Percentiles rank a stretch among this genome's conserved stretches.
Evolutionary conservation across 2,113 vertebrate genomes (phyloP).

Genomic region (Varanus salvator): DNA sequence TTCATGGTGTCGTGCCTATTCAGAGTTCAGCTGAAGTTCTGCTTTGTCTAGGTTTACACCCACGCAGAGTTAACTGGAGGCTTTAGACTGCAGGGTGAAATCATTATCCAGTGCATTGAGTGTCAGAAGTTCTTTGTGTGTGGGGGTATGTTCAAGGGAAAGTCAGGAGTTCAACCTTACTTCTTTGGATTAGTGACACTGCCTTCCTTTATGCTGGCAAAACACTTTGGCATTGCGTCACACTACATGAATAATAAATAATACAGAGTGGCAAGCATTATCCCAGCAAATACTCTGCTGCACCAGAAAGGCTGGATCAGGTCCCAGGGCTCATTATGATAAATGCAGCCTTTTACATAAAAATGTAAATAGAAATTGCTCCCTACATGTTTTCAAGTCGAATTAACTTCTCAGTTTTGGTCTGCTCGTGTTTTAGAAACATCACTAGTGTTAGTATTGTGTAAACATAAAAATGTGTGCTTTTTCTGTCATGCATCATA

Average conservation of each 20-base stretch:
- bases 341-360: not conserved
- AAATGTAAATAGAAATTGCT: not conserved
- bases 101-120: not conserved
- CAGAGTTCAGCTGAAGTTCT: not conserved
- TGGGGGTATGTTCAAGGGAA: not conserved
- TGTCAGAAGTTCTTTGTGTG: not conserved
- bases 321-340: not conserved
- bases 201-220: not conserved
- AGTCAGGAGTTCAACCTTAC: not conserved
- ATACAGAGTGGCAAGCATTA: not conserved
- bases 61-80: not conserved
- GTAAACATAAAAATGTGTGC: not conserved
- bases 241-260: conserved; percentile 4
- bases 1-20: not conserved
- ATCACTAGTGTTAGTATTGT: not conserved
- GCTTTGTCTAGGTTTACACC: not conserved
- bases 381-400: not conserved
- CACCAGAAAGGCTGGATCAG: not conserved
- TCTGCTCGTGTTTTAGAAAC: not conserved
- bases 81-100: not conserved
- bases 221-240: not conserved
- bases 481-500: not conserved
- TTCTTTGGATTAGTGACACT: conserved; percentile 4
- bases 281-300: not conserved
- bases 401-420: not conserved